Conservation (phyloP, 2,113 vertebrate species). For the Pica pica region DNA sequence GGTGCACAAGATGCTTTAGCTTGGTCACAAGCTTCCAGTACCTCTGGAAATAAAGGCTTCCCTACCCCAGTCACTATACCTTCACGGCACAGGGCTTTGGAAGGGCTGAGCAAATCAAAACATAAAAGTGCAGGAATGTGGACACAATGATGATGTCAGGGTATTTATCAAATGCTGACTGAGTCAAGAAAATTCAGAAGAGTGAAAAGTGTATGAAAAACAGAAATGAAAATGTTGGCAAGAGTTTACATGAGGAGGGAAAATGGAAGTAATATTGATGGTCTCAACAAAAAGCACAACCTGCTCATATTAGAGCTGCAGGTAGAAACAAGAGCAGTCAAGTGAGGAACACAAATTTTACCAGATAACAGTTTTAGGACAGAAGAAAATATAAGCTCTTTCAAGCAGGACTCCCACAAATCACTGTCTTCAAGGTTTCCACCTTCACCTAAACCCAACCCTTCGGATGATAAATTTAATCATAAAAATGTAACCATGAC, state of each 20-base stretch:
- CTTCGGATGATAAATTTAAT: slow-evolving; percentile 46
- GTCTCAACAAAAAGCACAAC: neutral
- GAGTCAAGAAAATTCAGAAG: neutral
- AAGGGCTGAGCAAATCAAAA: neutral
- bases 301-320: neutral
- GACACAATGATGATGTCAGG: neutral
- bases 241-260: neutral
- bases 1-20: neutral
- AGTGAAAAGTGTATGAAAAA: neutral
- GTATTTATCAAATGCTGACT: neutral
- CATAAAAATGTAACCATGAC: slow-evolving; percentile 25
- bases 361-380: neutral
- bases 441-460: slow-evolving; percentile 30
- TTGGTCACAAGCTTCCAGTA: neutral
- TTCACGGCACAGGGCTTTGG: neutral
- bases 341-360: slow-evolving; percentile 26
- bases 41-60: neutral
- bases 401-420: slow-evolving; percentile 38
- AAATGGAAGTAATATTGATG: slow-evolving; percentile 15
- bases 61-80: neutral
- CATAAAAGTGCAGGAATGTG: neutral
- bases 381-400: slow-evolving; percentile 41
- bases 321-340: slow-evolving; percentile 10
- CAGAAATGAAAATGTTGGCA: neutral
- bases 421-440: slow-evolving; percentile 15